phyloP scores from a whole-genome alignment of 2,797 vertebrate genomes.

The Syngnathus acus region DNA sequence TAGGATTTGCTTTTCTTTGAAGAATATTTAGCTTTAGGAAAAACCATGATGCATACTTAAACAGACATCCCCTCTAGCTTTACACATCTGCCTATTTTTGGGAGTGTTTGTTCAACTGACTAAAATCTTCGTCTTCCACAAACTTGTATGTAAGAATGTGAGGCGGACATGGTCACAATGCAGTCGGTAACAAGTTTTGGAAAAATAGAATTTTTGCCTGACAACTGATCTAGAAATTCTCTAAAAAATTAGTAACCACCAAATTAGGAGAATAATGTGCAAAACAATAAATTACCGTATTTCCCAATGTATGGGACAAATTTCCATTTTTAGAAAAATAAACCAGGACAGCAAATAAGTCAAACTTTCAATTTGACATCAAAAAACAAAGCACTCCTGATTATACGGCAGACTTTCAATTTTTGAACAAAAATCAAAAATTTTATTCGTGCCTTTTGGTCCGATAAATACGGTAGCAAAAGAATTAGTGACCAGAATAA shows the following conservation, averaged over 20 bases:
- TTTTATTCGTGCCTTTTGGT: no score
- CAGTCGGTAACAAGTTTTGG: not conserved
- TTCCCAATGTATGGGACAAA: no score
- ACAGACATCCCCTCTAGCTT: not conserved
- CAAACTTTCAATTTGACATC: no score
- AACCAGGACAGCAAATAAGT: no score
- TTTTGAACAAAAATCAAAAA: no score
- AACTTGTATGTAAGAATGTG: not conserved
- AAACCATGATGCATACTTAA: constrained; percentile 7
- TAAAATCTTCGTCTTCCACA: no score
- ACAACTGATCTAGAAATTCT: not conserved
- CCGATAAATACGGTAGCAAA: no score
- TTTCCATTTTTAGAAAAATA: no score
- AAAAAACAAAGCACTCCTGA: no score
- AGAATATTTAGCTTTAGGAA: constrained; percentile 23
- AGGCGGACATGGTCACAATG: not conserved
- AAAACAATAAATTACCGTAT: not conserved
- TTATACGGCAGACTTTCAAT: no score
- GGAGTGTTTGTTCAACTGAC: not conserved
- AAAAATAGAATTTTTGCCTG: not conserved
- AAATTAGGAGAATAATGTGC: not conserved
- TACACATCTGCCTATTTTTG: not conserved
- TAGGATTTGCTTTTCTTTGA: constrained; percentile 20
- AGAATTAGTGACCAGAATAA: not conserved
- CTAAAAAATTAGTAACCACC: no score